A percentile compares a stretch with the other conserved stretches of the same genome.
Conservation (phyloP, 2,797 vertebrate genomes). For the Eulemur coronatus region DNA sequence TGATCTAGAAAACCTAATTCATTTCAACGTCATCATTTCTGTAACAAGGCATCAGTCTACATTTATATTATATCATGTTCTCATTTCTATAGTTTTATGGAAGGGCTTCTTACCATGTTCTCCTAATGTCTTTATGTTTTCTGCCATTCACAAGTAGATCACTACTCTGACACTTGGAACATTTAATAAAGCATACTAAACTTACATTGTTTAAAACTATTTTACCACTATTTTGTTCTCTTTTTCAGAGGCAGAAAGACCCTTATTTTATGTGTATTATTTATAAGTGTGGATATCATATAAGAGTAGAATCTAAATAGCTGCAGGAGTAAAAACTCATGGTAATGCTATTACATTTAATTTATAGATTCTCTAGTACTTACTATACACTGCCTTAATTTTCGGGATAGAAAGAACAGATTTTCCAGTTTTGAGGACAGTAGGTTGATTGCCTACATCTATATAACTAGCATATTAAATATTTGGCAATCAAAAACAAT, state of each 20-base stretch:
- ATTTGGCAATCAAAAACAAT: background rate
- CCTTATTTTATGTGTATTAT: background rate
- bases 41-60: background rate
- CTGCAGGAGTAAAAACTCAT: background rate
- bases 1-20: background rate
- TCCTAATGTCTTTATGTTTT: background rate
- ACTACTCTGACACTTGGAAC: background rate
- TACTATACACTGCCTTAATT: background rate
- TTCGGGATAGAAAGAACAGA: background rate
- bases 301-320: background rate
- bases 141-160: background rate
- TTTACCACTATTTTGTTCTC: background rate
- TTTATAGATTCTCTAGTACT: background rate
- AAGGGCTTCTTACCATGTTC: background rate
- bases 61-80: background rate
- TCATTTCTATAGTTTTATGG: background rate
- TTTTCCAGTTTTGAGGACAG: constrained; percentile 16
- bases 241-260: constrained; percentile 26
- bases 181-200: background rate
- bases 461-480: constrained; percentile 1
- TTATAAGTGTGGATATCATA: background rate
- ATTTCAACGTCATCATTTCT: background rate
- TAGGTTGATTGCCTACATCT: background rate
- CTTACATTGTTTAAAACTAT: background rate
- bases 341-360: constrained; percentile 14